Conservation (phyloP, 2,797 vertebrate genomes). For the Danio aesculapii region DNA sequence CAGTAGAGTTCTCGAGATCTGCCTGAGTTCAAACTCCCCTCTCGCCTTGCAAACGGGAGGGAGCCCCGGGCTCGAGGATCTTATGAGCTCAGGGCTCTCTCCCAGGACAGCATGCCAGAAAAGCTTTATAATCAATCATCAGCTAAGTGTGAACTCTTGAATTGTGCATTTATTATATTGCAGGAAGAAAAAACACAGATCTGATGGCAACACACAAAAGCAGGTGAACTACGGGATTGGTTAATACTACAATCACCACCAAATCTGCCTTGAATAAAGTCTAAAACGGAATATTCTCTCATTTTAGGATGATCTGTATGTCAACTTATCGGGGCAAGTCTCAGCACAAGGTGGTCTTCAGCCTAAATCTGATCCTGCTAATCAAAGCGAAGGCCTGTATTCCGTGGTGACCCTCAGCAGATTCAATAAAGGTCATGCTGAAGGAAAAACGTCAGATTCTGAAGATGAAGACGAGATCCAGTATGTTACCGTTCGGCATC, state of each 20-base stretch:
- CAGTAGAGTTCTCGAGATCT: no score
- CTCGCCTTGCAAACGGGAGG: no score
- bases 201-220: background rate
- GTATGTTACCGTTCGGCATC: background rate
- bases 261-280: background rate
- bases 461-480: slow-evolving; percentile 12
- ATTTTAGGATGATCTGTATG: slow-evolving; percentile 12
- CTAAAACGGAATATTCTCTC: background rate
- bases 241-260: no score
- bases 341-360: background rate
- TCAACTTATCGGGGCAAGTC: background rate
- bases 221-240: background rate
- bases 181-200: slow-evolving; percentile 1
- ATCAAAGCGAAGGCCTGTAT: background rate
- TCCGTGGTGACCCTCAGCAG: background rate
- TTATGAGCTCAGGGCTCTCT: no score
- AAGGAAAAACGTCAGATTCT: background rate
- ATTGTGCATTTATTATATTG: background rate
- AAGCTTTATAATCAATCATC: no score
- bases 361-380: background rate
- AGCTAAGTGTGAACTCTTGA: no score
- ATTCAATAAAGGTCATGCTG: background rate
- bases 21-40: no score
- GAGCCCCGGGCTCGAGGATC: no score
- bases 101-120: no score